These are phyloP conservation scores for Strix aluco DNA, from an alignment of 2,113 vertebrate species.

Conservation along the genomic window DNA sequence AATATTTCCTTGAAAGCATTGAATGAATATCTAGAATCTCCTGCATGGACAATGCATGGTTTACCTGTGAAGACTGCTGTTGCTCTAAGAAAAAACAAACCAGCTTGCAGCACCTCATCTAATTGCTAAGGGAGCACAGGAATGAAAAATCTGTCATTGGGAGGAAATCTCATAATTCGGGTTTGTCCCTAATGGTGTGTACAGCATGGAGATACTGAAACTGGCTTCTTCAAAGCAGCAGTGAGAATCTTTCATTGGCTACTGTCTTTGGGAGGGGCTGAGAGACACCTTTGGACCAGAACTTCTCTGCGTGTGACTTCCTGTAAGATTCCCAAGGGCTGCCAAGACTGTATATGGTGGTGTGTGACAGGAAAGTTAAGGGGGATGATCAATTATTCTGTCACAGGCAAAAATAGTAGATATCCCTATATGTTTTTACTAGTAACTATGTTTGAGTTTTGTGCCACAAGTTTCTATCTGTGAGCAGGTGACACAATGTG, in stretches of 20 bases:
- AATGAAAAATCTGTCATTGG: background rate
- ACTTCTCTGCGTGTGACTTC: background rate
- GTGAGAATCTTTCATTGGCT: background rate
- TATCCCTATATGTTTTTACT: background rate
- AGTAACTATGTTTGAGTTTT: background rate
- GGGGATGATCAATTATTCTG: background rate
- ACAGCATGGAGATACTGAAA: fast-evolving
- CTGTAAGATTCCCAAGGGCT: background rate
- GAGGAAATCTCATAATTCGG: background rate
- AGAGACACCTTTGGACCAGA: background rate
- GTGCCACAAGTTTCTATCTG: background rate
- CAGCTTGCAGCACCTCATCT: background rate
- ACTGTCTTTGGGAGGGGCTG: background rate
- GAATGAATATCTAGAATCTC: background rate
- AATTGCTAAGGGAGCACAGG: background rate
- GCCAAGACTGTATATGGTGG: no score
- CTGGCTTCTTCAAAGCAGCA: background rate
- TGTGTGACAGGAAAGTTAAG: background rate
- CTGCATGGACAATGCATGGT: background rate
- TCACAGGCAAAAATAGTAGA: background rate
- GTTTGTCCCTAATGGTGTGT: background rate
- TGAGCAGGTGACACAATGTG: no score
- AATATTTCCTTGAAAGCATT: background rate
- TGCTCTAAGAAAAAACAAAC: background rate
- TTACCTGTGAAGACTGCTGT: background rate